Base-by-base conservation (phyloP, 2,888 invertebrate species). In the Morpho achilles region DNA sequence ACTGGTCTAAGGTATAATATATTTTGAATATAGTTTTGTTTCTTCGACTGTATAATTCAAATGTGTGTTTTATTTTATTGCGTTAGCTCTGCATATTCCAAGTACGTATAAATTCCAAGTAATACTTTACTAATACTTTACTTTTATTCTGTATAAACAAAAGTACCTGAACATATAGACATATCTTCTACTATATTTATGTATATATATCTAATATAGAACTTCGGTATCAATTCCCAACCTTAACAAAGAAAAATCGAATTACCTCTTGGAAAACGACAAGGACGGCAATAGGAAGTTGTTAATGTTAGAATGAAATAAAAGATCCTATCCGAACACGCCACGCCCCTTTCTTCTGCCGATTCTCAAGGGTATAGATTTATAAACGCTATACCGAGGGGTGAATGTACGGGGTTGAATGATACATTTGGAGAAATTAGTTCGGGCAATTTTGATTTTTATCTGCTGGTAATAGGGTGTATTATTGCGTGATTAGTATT, bases 331-430 rank as follows among this genome's bases (percentile, higher is more conserved):
- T 59, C 63, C 53, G 57, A 60, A 64, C 53, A 53, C 49, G 64
- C 68, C 70, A 69, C 71, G 69, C 71, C 69, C 64, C 60, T 66
- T 68, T 69, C 70, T 68, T 68, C 65, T 64, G 62, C 58, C 59
- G 57, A 64, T 61, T 65, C 63, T 62, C 65, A 62, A 61, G 67
- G 63, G 58, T 59, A 59, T 58, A 64, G 59, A 65, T 61, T 58
- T 62, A 62, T 62, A 62, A 54, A 51, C 8, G 50, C 59, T 59
- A 61, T 50, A 56, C 22, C 8, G 47, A 48, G 59, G 61, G 63
- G 63, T 61, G 58, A 65, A 61, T 52, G 59, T 54, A 61, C 61
- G 51, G 41, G 61, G 58, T 53, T 54, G 56, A 59, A 60, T 58
- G 55, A 54, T 61, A 61, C 58, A 61, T 63, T 59, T 53, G 59